Conservation (phyloP, 2,113 vertebrate genomes). For the Percopsis transmontana region DNA sequence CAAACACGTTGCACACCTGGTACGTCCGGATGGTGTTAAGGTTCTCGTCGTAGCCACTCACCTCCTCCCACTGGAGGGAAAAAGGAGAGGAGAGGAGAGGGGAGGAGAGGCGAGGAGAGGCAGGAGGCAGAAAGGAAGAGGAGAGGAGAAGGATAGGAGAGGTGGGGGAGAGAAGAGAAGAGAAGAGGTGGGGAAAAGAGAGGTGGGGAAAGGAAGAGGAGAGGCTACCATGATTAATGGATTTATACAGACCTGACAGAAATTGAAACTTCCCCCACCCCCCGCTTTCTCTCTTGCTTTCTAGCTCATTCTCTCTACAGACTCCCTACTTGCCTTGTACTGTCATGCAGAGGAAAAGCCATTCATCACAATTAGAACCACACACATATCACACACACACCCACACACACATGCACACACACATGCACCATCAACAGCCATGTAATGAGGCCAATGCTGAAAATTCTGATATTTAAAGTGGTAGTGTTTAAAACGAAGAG, state of each 20-base stretch:
- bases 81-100: background rate
- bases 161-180: background rate
- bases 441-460: slow-evolving; percentile 4
- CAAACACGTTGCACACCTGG: slow-evolving; percentile 99
- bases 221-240: slow-evolving; percentile 70
- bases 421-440: slow-evolving; percentile 1
- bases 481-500: background rate
- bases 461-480: slow-evolving; percentile 6
- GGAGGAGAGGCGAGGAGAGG: slow-evolving; percentile 1
- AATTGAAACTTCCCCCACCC: slow-evolving; percentile 63
- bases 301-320: slow-evolving; percentile 31
- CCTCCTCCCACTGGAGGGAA: slow-evolving; percentile 90
- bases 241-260: slow-evolving; percentile 68
- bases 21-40: slow-evolving; percentile 96
- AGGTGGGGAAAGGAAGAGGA: background rate
- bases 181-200: background rate
- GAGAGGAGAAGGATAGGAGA: slow-evolving; percentile 15
- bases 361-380: slow-evolving; percentile 75
- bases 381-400: slow-evolving; percentile 5
- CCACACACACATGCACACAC: background rate
- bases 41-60: slow-evolving; percentile 96
- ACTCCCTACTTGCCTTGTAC: slow-evolving; percentile 22
- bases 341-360: slow-evolving; percentile 48
- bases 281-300: background rate
- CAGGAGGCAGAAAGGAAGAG: background rate